phyloP scores from a whole-genome alignment of 2,888 invertebrate genomes.

The Poecilobothrus nobilitatus region DNA sequence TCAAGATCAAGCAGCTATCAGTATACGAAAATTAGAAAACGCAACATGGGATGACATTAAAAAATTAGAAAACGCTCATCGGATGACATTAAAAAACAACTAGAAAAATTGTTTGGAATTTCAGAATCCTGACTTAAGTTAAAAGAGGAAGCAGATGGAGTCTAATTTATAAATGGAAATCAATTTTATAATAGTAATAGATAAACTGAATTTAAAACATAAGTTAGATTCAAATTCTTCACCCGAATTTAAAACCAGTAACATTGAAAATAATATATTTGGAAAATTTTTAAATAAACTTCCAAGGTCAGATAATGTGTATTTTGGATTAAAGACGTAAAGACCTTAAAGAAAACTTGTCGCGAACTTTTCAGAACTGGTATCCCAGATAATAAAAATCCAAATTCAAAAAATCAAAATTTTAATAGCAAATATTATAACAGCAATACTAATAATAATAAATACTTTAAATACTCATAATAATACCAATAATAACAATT shows the following conservation, averaged over 20 bases:
- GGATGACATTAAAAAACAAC: not conserved
- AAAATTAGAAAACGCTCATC: too few relatives aligned
- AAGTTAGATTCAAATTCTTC: not conserved
- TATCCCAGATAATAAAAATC: too few relatives aligned
- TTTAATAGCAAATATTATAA: too few relatives aligned
- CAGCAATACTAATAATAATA: not conserved
- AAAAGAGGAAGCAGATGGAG: constrained; percentile 14
- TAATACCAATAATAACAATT: not conserved
- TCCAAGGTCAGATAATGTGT: too few relatives aligned
- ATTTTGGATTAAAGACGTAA: constrained; percentile 9
- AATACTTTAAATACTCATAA: not conserved
- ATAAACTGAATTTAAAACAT: constrained; percentile 14
- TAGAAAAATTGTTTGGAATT: constrained; percentile 11
- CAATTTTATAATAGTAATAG: constrained; percentile 11
- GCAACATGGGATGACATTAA: constrained; percentile 8
- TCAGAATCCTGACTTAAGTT: not conserved
- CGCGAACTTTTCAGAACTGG: constrained; percentile 4
- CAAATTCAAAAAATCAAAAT: too few relatives aligned
- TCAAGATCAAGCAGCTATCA: constrained; percentile 9
- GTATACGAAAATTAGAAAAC: not conserved
- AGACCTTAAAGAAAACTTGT: constrained; percentile 6
- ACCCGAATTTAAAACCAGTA: too few relatives aligned
- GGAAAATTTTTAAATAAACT: constrained; percentile 13
- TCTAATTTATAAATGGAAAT: constrained; percentile 10
- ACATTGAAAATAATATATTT: constrained; percentile 11